Evolutionary conservation across 2,888 invertebrate species (phyloP).

Genomic region (Mimachlamys varia): DNA sequence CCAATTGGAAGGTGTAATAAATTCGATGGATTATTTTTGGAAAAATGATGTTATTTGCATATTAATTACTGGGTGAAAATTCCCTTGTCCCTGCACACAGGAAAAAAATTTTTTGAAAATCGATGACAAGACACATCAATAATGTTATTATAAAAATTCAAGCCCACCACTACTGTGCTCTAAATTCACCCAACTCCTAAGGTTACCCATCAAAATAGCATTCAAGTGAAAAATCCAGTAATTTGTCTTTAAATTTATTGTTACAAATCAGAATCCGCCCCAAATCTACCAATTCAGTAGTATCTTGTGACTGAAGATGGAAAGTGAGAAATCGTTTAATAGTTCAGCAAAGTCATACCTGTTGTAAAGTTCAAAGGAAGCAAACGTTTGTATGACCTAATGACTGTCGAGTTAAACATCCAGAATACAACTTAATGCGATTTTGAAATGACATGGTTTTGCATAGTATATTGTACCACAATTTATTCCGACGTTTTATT

Average conservation of each 20-base stretch:
- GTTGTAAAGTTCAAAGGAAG: constrained; percentile 12
- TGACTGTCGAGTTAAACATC: background rate
- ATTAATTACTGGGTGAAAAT: no score
- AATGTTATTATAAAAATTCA: background rate
- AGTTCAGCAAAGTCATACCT: background rate
- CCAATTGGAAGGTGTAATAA: no score
- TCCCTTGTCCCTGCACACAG: no score
- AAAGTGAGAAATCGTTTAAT: constrained; percentile 30
- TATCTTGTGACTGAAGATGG: background rate
- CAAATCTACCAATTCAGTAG: background rate
- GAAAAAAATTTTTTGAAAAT: no score
- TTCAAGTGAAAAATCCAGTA: background rate
- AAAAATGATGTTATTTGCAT: no score
- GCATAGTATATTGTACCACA: background rate
- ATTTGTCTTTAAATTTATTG: background rate
- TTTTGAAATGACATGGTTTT: constrained; percentile 26
- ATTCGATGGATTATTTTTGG: no score
- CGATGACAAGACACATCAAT: background rate
- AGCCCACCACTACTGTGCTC: background rate
- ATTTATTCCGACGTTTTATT: background rate
- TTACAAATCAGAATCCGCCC: background rate
- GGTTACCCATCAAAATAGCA: constrained; percentile 23
- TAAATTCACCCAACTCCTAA: background rate
- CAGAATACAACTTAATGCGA: background rate
- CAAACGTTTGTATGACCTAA: constrained; percentile 34